Conservation (phyloP, 2,888 invertebrate species). For the Psococerastis gibbosa region DNA sequence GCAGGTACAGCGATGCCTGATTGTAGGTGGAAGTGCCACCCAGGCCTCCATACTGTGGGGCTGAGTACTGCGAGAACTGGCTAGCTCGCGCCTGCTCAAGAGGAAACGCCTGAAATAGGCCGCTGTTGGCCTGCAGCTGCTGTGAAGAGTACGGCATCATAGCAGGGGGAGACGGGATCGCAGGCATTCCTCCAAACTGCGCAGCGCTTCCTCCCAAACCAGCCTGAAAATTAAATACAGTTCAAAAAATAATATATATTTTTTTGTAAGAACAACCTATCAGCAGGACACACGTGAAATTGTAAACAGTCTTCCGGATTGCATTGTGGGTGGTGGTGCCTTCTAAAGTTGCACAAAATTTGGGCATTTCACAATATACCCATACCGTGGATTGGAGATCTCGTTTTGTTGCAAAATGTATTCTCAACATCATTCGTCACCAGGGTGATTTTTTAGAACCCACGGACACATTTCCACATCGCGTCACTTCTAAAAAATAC, state of each 20-base stretch:
- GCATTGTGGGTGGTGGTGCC: too few species aligned
- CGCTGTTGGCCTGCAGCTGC: slow-evolving; percentile 43
- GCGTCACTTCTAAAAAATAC: too few species aligned
- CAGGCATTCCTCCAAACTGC: slow-evolving; percentile 60
- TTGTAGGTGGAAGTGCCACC: slow-evolving; percentile 30
- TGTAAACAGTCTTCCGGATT: too few species aligned
- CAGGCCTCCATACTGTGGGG: slow-evolving; percentile 38
- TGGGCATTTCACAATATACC: too few species aligned
- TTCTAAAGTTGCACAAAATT: too few species aligned
- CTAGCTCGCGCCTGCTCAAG: slow-evolving; percentile 33
- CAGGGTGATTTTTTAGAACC: too few species aligned
- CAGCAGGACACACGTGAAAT: too few species aligned
- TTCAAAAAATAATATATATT: slow-evolving; percentile 13
- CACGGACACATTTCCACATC: too few species aligned
- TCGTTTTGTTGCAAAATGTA: too few species aligned
- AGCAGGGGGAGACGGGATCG: slow-evolving; percentile 71
- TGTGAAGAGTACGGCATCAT: slow-evolving; percentile 64
- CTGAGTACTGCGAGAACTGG: slow-evolving; percentile 61
- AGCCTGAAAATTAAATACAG: slow-evolving; percentile 16
- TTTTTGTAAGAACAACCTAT: too few species aligned
- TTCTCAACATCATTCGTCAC: too few species aligned
- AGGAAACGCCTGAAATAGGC: slow-evolving; percentile 69
- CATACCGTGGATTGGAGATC: too few species aligned
- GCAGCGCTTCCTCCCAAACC: slow-evolving; percentile 26
- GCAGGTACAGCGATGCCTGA: slow-evolving; percentile 29